These are phyloP conservation scores for Delphinapterus leucas DNA, from an alignment of 2,113 vertebrate species.

Conservation along the genomic window DNA sequence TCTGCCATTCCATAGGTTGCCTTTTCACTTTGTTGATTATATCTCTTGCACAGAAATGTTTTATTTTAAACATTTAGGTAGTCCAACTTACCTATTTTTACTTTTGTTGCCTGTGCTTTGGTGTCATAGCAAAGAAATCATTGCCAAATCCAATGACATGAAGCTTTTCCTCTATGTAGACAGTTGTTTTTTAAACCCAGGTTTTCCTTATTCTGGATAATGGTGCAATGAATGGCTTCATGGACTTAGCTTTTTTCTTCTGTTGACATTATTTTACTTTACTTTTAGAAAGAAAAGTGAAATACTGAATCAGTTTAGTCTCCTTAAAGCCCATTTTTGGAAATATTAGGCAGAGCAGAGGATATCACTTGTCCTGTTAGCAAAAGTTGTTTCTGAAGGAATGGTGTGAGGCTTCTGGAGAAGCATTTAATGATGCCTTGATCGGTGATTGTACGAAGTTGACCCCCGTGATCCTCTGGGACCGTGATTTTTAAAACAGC, in stretches of 20 bases:
- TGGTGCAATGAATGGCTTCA: not conserved
- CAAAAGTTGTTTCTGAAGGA: not conserved
- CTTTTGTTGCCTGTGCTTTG: not conserved
- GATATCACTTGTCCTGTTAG: not conserved
- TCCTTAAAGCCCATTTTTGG: not conserved
- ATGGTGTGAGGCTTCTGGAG: not conserved
- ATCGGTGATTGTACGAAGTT: not conserved
- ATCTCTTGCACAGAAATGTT: not conserved
- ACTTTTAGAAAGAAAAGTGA: not conserved
- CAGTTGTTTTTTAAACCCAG: not conserved
- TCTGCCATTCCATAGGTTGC: not conserved
- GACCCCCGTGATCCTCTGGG: not conserved
- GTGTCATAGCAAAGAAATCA: not conserved
- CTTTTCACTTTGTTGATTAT: not conserved
- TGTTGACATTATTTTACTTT: not conserved
- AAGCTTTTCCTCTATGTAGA: not conserved
- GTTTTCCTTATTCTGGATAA: not conserved
- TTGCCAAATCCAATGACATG: not conserved
- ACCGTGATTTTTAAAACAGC: not conserved
- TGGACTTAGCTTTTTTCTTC: not conserved
- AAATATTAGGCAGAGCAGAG: not conserved
- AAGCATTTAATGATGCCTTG: not conserved
- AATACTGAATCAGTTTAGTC: not conserved
- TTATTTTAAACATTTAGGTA: not conserved
- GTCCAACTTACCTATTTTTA: not conserved